Percentiles rank a stretch among this genome's conserved stretches.
Conservation (phyloP, 2,797 vertebrate genomes). For the Coreius guichenoti region DNA sequence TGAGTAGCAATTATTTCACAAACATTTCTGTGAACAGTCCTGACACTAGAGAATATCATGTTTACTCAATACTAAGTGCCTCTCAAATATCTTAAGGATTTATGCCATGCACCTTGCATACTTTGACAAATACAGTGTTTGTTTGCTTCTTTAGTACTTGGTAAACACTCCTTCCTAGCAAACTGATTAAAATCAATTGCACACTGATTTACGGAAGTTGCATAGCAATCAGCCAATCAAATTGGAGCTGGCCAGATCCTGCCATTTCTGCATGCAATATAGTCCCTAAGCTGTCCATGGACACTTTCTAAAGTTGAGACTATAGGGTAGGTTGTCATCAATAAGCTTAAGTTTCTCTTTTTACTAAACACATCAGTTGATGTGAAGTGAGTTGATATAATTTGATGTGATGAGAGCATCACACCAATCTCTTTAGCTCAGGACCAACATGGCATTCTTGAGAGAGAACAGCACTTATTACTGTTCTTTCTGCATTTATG, state of each 20-base stretch:
- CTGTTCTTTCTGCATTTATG: conserved; percentile 7
- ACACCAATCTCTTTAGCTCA: neutral
- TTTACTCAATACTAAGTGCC: neutral
- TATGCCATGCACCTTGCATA: neutral
- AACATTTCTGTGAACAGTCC: neutral
- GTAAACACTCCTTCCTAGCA: conserved; percentile 11
- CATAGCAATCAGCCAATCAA: neutral
- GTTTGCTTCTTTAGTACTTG: neutral
- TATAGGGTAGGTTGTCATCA: neutral
- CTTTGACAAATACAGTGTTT: neutral
- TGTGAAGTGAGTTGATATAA: conserved; percentile 16
- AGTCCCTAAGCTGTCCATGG: neutral
- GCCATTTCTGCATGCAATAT: too few species aligned
- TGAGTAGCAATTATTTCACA: neutral
- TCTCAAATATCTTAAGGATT: neutral
- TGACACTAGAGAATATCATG: neutral
- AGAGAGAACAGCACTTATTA: neutral
- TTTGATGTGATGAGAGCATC: conserved; percentile 10
- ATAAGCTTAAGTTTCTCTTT: neutral
- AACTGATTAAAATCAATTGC: neutral
- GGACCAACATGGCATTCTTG: neutral
- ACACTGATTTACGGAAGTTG: neutral
- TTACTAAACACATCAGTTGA: neutral
- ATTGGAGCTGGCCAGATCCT: neutral
- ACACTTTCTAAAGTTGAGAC: neutral